Evolutionary conservation across 2,113 vertebrate genomes (phyloP), one percentile per base, ranked within the genome.

Genomic region (Periophthalmodon schlosseri): DNA sequence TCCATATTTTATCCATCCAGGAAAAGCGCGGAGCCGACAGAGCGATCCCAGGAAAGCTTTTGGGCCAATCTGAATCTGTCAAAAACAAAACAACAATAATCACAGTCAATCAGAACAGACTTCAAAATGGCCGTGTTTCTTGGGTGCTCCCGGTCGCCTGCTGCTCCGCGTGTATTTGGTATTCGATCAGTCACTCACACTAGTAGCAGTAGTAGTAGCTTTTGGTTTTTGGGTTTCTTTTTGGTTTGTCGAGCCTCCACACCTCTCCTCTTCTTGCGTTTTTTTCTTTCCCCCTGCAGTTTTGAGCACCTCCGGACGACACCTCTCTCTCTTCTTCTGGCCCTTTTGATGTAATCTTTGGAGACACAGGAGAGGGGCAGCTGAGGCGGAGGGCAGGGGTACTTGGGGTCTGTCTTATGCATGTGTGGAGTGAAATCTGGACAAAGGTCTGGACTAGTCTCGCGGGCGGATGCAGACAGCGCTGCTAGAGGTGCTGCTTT

Each of bases 91-190:
- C 78, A 84, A 88, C 82, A 78, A 83, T 82, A 85, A 80, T 87
- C 86, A 87, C 89, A 89, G 82, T 74, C 64, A 89, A 80, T 90
- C 80, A 88, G 84, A 80, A 83, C 81, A 80, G 83, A 87, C 83
- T 73, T 72, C 65, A 52, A 77, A 67, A 23, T 69, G 77, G 81
- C 74, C 79, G 76, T 24, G 12, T 49, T 46, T 20, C 36, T 49
- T 44, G 13, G 16, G 12, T 16, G 71, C 81, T 82, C 87, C 13
- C 84, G 76, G 74, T 81, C 82, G 83, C 84, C 89, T 89, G 84
- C 85, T 87, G 90, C 90, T 69, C 77, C 73, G 80, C 84, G 84
- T 83, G 86, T 92, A 93, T 94, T 95, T 94, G 92, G 92, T 63
- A 63, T 94, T 93, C 79, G 90, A 91, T 94, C 92, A 84, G 81